Percentiles rank a stretch among this genome's conserved stretches.
phyloP scores from a whole-genome alignment of 2,888 invertebrate species.

The Margaritifera margaritifera region DNA sequence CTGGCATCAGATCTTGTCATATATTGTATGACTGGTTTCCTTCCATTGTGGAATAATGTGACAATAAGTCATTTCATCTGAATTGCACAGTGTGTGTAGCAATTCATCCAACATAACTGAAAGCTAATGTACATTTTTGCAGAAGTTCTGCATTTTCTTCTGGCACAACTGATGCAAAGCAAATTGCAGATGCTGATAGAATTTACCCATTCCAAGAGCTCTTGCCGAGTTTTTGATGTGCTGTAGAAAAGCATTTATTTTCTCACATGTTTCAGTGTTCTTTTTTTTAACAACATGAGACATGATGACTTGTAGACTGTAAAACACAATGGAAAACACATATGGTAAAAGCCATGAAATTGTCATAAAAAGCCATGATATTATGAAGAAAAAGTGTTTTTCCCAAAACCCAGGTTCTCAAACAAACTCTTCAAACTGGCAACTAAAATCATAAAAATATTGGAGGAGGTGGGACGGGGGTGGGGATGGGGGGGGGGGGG shows the following conservation, averaged over 20 bases:
- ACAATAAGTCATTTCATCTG: too few species aligned
- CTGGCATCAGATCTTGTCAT: too few species aligned
- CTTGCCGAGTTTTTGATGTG: slow-evolving; percentile 8
- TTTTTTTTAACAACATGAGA: slow-evolving; percentile 1
- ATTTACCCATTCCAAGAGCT: slow-evolving; percentile 5
- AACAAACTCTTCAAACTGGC: slow-evolving; percentile 15
- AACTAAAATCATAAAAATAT: slow-evolving; percentile 17
- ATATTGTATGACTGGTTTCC: too few species aligned
- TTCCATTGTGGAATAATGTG: too few species aligned
- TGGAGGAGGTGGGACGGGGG: too few species aligned
- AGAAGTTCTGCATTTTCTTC: slow-evolving; percentile 1
- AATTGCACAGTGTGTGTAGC: too few species aligned
- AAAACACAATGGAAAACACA: slow-evolving; percentile 2
- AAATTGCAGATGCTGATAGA: slow-evolving; percentile 9
- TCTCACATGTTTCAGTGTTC: slow-evolving; percentile 11
- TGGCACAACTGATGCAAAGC: slow-evolving; percentile 6
- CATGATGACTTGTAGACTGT: slow-evolving; percentile 6
- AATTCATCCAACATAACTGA: neutral
- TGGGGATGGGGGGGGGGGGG: neutral
- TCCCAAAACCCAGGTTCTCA: slow-evolving; percentile 10
- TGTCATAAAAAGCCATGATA: too few species aligned
- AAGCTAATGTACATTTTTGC: slow-evolving; percentile 5
- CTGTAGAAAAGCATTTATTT: slow-evolving; percentile 10
- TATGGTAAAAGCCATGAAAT: slow-evolving; percentile 13
- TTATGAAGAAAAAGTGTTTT: slow-evolving; percentile 4